Evolutionary conservation across 2,113 vertebrate species (phyloP).

Genomic region (Daubentonia madagascariensis): DNA sequence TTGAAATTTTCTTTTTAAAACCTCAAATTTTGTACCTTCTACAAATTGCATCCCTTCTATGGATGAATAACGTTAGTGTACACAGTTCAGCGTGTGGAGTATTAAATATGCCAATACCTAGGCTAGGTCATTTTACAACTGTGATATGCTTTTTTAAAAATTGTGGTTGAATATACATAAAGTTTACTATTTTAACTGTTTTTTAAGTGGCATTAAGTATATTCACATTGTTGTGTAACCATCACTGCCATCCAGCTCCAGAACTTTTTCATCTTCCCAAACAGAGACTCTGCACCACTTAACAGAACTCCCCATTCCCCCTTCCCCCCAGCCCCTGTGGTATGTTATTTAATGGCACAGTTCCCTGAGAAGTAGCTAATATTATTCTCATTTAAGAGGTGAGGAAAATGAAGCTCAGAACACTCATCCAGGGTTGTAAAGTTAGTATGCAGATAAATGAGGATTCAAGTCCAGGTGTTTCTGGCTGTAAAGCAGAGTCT

Average conservation of each 20-base stretch:
- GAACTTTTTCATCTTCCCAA: neutral
- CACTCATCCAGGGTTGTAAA: neutral
- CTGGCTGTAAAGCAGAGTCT: neutral
- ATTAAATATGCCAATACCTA: neutral
- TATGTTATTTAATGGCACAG: neutral
- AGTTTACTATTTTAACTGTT: neutral
- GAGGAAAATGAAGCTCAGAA: neutral
- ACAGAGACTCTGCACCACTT: neutral
- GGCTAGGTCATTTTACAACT: neutral
- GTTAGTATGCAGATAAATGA: neutral
- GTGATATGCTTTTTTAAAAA: neutral
- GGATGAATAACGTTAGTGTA: neutral
- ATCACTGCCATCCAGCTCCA: neutral
- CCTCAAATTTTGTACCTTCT: neutral
- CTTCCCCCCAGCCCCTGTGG: neutral
- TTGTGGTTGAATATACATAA: neutral
- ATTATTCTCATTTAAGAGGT: neutral
- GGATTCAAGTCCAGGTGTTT: neutral
- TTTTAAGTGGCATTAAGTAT: neutral
- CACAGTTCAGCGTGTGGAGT: neutral
- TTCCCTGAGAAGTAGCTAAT: neutral
- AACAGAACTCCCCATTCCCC: neutral
- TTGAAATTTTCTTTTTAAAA: constrained; percentile 1
- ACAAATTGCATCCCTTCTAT: neutral
- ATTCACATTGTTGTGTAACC: neutral